Base-by-base conservation (phyloP, 2,113 vertebrate species). In the Proteles cristata region DNA sequence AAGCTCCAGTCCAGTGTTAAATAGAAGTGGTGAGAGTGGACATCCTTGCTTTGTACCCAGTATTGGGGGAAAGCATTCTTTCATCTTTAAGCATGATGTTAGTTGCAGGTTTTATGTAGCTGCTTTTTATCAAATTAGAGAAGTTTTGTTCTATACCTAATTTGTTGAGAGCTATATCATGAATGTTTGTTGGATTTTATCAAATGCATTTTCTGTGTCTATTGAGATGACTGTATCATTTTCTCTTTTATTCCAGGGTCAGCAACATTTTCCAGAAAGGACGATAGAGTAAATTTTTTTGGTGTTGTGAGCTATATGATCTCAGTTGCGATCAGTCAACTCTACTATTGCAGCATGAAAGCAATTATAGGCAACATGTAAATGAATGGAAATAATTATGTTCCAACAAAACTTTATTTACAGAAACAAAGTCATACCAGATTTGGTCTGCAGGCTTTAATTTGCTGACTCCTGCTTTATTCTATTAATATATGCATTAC, bases 181-280 rank as follows among this genome's bases (percentile, higher is more conserved):
- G n/a, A 73, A 74, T 71, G 58, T 33, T 91, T 73, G 45, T 74
- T 96, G 25, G 10, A 28, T 93, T 94, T 96, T 83, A 83, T 84
- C 77, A 50, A 68, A 82, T 94, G 39, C 21, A 82, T 83, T 92
- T 92, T 77, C 35, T 68, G 25, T 19, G 21, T 88, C 69, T 77
- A 17, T 82, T 68, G 16, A 84, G 63, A 92, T 73, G 48, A 85
- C 80, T 45, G 79, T 84, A 58, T 48, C n/a, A 21, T 69, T 93
- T 84, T 89, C 63, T 91, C n/a, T 43, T 79, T 95, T 92, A 35
- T 61, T 77, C 12, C 63, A 74, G 43, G 7, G 17, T 92, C 71
- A 65, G 85, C 79, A 85, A n/a, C 28, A 80, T 43, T 89, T 93
- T 97, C 31, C 28, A 71, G 55, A 71, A 66, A 93, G 39, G 35